Base-by-base conservation (phyloP, 1,140 invertebrate species). In the Neuroterus valhalla region DNA sequence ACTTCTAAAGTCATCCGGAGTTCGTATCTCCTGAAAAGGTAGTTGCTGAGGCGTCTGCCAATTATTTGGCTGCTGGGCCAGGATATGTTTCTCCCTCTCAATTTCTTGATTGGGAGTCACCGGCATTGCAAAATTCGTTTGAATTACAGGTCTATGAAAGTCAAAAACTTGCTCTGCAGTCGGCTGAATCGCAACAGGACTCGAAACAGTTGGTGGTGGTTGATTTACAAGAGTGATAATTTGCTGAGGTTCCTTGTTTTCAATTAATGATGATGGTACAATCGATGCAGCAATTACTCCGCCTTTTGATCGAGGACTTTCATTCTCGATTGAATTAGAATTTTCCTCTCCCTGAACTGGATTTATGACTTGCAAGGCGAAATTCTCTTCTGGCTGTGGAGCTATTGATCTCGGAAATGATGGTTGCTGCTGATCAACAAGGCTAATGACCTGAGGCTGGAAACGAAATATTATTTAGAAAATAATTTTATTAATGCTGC, bases 351-450 rank as follows among this genome's bases (percentile, higher is more conserved):
- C 23, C 23, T 62, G 23, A 21, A 62, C 21, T 23, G 2, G 52
- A 26, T 15, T 31, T 26, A 26, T 21, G 14, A 26, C 12, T 26
- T 19, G 23, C 15, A 26, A 11, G 11, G 8, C 6, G 1, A 23
- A 62, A 31, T 71, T 45, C 2, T 46, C 50, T 67, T 85, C 81
- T 3, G 80, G 82, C 66, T 88, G 86, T 6, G 84, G 82, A 0
- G 86, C 81, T 62, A 89, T 82, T 8, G 85, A 78, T 17, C 81
- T 78, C 3, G 80, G 71, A 31, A 88, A 83, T 4, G 80, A 77
- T 2, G 83, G 81, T 50, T 89, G 85, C 48, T 88, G 86, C 48
- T 89, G 88, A 45, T 82, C 84, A 5, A 89, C 84, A 2, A 90
- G 70, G 77, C 85, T 89, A 10, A 89, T 88, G 14, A 89, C 87